Evolutionary conservation across 2,888 invertebrate genomes (phyloP).

Genomic region (Drosophila subquinaria): DNA sequence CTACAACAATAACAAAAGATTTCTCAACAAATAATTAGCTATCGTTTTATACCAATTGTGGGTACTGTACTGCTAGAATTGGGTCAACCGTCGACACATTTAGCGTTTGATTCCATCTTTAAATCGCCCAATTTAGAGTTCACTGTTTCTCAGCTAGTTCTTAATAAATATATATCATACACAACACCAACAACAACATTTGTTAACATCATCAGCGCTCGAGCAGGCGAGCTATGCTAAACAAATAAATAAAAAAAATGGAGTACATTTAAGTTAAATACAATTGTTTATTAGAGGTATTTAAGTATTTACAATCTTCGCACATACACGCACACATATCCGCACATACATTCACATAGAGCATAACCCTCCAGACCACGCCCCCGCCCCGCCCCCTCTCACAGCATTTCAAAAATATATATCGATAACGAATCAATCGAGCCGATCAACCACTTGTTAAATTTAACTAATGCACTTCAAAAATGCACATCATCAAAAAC

Average conservation of each 20-base stretch:
- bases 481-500: slow-evolving; percentile 65
- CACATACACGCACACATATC: slow-evolving; percentile 17
- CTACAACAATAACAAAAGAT: slow-evolving; percentile 14
- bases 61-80: slow-evolving; percentile 36
- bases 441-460: slow-evolving; percentile 59
- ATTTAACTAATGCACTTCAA: slow-evolving; percentile 77
- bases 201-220: background rate
- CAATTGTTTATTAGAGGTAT: slow-evolving; percentile 1
- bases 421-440: slow-evolving; percentile 35
- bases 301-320: slow-evolving; percentile 23
- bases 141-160: slow-evolving; percentile 10
- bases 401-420: slow-evolving; percentile 6
- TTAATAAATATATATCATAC: slow-evolving; percentile 3
- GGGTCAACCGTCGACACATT: slow-evolving; percentile 31
- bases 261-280: slow-evolving; percentile 6
- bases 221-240: background rate
- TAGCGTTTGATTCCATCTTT: slow-evolving; percentile 44
- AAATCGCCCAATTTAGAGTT: slow-evolving; percentile 37
- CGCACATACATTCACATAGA: slow-evolving; percentile 11
- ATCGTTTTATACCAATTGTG: slow-evolving; percentile 39
- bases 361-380: slow-evolving; percentile 3
- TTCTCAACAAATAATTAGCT: slow-evolving; percentile 30
- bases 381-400: background rate
- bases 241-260: too few relatives aligned
- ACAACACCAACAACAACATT: slow-evolving; percentile 3